phyloP scores from a whole-genome alignment of 2,888 invertebrate genomes.

The Acronicta aceris region DNA sequence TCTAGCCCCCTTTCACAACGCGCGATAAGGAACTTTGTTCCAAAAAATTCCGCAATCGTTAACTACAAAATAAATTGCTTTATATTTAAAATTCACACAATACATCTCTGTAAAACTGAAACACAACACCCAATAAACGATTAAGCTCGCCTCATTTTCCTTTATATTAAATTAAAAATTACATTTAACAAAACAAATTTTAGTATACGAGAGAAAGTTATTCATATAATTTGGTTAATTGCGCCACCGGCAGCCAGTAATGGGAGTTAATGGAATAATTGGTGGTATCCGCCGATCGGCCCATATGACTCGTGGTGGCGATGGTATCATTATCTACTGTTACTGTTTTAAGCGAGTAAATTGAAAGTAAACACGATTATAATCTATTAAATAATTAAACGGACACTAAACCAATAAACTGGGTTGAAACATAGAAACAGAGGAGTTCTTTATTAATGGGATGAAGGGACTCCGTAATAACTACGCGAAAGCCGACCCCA shows the following conservation, averaged over 20 bases:
- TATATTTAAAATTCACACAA: too few species aligned
- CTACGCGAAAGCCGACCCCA: too few species aligned
- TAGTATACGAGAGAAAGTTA: slow-evolving; percentile 56
- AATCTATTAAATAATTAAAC: slow-evolving; percentile 23
- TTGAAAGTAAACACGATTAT: slow-evolving; percentile 40
- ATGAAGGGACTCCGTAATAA: too few species aligned
- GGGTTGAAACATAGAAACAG: not conserved
- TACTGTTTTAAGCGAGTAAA: slow-evolving; percentile 27
- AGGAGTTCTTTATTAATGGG: too few species aligned
- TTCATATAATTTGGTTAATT: slow-evolving; percentile 61
- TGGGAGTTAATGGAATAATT: slow-evolving; percentile 80
- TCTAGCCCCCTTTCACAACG: too few species aligned
- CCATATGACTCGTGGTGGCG: slow-evolving; percentile 36
- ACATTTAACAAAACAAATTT: slow-evolving; percentile 17
- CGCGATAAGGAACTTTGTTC: too few species aligned
- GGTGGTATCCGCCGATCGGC: slow-evolving; percentile 67
- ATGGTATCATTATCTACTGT: slow-evolving; percentile 38
- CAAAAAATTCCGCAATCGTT: too few species aligned
- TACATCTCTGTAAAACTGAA: too few species aligned
- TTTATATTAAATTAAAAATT: not conserved
- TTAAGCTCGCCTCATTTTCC: not conserved
- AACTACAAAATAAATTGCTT: too few species aligned
- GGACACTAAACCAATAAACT: slow-evolving; percentile 5
- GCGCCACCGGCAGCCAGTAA: slow-evolving; percentile 57
- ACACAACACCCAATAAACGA: not conserved